Percentiles rank a stretch among this genome's conserved stretches.
Conservation (phyloP, 2,113 vertebrate species). For the Triplophysa siluroides region DNA sequence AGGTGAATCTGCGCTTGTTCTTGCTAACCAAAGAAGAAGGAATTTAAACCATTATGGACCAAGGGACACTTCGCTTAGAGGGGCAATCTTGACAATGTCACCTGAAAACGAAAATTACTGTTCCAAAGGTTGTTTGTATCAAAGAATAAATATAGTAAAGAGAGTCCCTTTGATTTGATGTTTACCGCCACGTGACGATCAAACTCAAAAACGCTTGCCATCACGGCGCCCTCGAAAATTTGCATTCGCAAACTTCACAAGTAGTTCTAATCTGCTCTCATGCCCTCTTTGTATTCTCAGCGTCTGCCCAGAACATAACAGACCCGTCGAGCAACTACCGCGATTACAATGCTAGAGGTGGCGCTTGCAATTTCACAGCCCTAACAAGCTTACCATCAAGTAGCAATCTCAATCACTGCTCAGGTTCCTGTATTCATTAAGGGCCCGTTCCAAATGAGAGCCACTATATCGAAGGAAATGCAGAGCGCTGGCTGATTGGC, state of each 20-base stretch:
- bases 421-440: slow-evolving; percentile 75
- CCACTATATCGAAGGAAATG: slow-evolving; percentile 63
- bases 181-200: not conserved
- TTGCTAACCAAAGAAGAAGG: no score
- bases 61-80: no score
- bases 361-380: slow-evolving; percentile 68
- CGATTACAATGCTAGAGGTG: slow-evolving; percentile 63
- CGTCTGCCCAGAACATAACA: slow-evolving; percentile 36
- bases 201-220: not conserved
- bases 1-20: no score
- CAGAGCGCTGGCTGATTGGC: slow-evolving; percentile 55
- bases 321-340: slow-evolving; percentile 19
- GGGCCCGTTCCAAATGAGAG: slow-evolving; percentile 64
- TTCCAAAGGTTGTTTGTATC: no score
- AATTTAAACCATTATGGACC: no score
- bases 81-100: no score
- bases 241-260: slow-evolving; percentile 11
- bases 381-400: slow-evolving; percentile 73
- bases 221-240: not conserved
- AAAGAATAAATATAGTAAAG: no score
- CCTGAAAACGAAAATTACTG: no score
- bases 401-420: slow-evolving; percentile 75
- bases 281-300: slow-evolving; percentile 17
- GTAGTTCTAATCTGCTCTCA: not conserved
- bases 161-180: not conserved